phyloP scores from a whole-genome alignment of 2,113 vertebrate species.

The Oryzias curvinotus region DNA sequence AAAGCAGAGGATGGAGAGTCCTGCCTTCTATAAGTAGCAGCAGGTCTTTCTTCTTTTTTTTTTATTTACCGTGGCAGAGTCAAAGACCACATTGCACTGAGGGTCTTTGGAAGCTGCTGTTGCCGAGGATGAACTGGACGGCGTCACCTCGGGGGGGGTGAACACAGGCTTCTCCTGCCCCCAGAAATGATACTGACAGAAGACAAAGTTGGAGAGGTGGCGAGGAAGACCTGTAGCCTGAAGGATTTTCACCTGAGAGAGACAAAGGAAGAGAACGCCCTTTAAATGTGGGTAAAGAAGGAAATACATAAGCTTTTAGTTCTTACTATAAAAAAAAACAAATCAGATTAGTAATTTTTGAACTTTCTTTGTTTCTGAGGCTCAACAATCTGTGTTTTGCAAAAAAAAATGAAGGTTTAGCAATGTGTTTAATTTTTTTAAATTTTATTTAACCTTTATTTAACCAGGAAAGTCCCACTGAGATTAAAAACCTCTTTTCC shows the following conservation, averaged over 20 bases:
- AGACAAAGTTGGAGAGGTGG: conserved; percentile 92
- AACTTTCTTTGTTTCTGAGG: no score
- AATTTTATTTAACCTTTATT: no score
- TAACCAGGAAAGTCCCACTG: no score
- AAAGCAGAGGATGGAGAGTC: background rate
- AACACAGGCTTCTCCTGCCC: conserved; percentile 83
- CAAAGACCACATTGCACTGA: conserved; percentile 92
- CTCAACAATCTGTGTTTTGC: no score
- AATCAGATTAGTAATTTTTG: background rate
- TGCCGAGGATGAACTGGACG: conserved; percentile 72
- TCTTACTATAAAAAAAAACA: background rate
- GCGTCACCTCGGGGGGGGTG: conserved; percentile 85
- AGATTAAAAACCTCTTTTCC: no score
- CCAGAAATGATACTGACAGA: conserved; percentile 94
- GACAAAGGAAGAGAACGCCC: background rate
- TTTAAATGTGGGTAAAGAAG: background rate
- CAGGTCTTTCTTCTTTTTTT: background rate
- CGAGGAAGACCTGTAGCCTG: conserved; percentile 92
- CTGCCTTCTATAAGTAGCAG: background rate
- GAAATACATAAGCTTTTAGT: no score
- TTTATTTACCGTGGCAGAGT: conserved; percentile 82
- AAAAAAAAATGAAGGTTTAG: background rate
- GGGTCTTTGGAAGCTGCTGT: conserved; percentile 83
- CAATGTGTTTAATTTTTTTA: no score
- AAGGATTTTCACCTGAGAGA: conserved; percentile 88